Conservation (phyloP, 2,797 vertebrate species). For the Picus viridis region DNA sequence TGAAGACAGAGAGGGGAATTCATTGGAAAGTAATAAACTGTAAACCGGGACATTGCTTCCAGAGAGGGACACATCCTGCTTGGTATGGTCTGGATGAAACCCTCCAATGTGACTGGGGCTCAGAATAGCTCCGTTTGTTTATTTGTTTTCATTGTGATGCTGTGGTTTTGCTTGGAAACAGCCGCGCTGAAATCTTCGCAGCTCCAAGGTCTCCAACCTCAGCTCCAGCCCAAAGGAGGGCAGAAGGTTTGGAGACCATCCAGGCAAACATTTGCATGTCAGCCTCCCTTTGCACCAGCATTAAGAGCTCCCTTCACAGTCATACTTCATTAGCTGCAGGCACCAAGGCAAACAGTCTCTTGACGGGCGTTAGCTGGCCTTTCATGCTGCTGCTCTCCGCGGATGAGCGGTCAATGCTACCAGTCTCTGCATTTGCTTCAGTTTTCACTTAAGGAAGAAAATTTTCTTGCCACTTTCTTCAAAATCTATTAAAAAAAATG, state of each 20-base stretch:
- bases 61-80: background rate
- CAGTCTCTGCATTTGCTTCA: background rate
- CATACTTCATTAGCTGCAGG: slow-evolving; percentile 34
- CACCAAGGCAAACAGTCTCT: background rate
- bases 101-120: slow-evolving; percentile 2
- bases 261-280: slow-evolving; percentile 29
- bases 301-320: slow-evolving; percentile 22
- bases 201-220: background rate
- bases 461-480: background rate
- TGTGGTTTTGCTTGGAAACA: slow-evolving; percentile 53
- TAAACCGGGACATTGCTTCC: background rate
- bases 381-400: background rate
- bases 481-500: background rate
- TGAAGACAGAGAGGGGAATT: background rate
- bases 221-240: slow-evolving; percentile 31
- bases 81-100: background rate
- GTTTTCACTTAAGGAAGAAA: slow-evolving; percentile 3
- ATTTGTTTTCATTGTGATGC: slow-evolving; percentile 54
- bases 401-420: background rate
- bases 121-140: slow-evolving; percentile 33
- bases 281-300: background rate
- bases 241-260: slow-evolving; percentile 42
- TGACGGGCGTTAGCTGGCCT: background rate
- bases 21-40: background rate
- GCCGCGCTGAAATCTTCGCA: background rate